phyloP scores from a whole-genome alignment of 2,888 invertebrate species.

The Anoncus sp. region DNA sequence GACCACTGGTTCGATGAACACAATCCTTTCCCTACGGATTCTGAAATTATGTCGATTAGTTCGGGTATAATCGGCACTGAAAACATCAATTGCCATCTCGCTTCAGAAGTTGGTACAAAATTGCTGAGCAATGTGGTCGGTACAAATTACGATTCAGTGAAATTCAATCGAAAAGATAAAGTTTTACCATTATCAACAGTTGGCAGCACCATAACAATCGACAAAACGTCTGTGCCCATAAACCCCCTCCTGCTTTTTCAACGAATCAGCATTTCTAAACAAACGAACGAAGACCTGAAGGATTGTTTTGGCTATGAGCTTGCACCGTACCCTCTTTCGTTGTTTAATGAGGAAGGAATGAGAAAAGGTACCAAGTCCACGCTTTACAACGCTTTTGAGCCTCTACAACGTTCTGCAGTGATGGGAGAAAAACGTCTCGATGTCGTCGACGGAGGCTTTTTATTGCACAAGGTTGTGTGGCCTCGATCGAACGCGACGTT shows the following conservation, averaged over 20 bases:
- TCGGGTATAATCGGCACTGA: slow-evolving; percentile 29
- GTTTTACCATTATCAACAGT: slow-evolving; percentile 40
- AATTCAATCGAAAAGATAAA: slow-evolving; percentile 60
- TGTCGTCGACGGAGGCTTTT: slow-evolving; percentile 32
- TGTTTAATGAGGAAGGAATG: slow-evolving; percentile 62
- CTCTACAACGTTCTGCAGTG: slow-evolving; percentile 16
- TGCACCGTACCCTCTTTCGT: slow-evolving; percentile 60
- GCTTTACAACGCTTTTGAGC: slow-evolving; percentile 56
- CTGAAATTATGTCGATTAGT: slow-evolving; percentile 48
- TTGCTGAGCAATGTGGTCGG: slow-evolving; percentile 34
- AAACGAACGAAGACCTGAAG: slow-evolving; percentile 62
- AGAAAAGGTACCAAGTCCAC: slow-evolving; percentile 54
- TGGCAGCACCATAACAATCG: slow-evolving; percentile 35
- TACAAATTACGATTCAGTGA: slow-evolving; percentile 43
- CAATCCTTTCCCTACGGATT: slow-evolving; percentile 51
- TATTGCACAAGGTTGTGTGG: slow-evolving; percentile 51
- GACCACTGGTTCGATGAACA: slow-evolving; percentile 51
- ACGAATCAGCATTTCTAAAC: slow-evolving; percentile 58
- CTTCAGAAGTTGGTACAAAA: slow-evolving; percentile 34
- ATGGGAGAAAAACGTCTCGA: slow-evolving; percentile 17
- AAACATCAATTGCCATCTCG: slow-evolving; percentile 45
- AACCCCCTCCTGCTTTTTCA: slow-evolving; percentile 59
- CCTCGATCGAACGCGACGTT: slow-evolving; percentile 30
- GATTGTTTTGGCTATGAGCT: slow-evolving; percentile 60
- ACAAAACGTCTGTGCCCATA: slow-evolving; percentile 9